phyloP scores from a whole-genome alignment of 2,797 vertebrate species.

The Pseudomugil gertrudae region DNA sequence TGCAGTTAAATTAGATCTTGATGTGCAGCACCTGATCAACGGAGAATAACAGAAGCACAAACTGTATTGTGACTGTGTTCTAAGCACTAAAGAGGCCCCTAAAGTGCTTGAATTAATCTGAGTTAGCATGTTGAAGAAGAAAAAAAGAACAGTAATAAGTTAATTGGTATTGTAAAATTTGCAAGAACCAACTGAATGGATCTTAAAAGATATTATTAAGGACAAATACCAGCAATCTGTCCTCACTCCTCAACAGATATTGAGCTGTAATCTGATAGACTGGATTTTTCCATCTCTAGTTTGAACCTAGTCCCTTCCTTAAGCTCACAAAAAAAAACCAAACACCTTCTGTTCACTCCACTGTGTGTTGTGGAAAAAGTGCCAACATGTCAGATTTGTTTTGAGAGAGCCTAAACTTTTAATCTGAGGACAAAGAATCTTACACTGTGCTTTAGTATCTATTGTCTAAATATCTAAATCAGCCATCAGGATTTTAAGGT shows the following conservation, averaged over 20 bases:
- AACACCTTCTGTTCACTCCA: conserved; percentile 29
- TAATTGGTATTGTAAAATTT: conserved; percentile 44
- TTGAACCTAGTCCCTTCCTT: conserved; percentile 23
- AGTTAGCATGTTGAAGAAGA: conserved; percentile 29
- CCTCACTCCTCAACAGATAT: conserved; percentile 25
- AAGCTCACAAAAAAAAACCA: conserved; percentile 30
- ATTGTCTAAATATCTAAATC: conserved; percentile 65
- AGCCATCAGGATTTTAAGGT: conserved; percentile 58
- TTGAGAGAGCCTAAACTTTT: conserved; percentile 56
- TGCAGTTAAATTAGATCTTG: conserved; percentile 49
- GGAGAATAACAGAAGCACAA: too few relatives aligned
- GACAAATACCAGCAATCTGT: conserved; percentile 27
- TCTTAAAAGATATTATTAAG: conserved; percentile 38
- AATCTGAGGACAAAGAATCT: conserved; percentile 62
- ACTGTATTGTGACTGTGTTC: conserved; percentile 54
- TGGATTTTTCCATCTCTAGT: conserved; percentile 19
- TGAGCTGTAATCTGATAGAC: conserved; percentile 29
- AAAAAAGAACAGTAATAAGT: conserved; percentile 19
- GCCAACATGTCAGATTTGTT: conserved; percentile 56
- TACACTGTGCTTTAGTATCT: conserved; percentile 35
- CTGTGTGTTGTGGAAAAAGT: conserved; percentile 48
- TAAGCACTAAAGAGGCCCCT: conserved; percentile 41
- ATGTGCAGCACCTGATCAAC: conserved; percentile 44
- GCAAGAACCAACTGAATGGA: conserved; percentile 34
- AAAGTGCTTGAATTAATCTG: conserved; percentile 48